phyloP scores from a whole-genome alignment of 2,888 invertebrate genomes.

The Chironomus tentans region DNA sequence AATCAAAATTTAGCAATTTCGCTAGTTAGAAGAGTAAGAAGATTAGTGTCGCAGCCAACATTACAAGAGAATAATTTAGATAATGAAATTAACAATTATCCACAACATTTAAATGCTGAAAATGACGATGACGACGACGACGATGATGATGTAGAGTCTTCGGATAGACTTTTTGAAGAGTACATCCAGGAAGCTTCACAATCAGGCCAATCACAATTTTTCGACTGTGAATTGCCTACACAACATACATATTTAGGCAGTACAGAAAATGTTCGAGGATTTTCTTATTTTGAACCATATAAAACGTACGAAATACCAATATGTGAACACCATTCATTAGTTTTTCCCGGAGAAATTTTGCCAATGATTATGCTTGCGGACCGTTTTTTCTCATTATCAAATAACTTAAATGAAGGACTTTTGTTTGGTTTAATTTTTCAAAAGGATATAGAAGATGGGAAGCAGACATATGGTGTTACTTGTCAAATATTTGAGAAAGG shows the following conservation, averaged over 20 bases:
- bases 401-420: conserved; percentile 34
- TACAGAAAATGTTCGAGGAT: conserved; percentile 53
- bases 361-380: conserved; percentile 53
- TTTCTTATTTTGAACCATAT: conserved; percentile 53
- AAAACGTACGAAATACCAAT: conserved; percentile 48
- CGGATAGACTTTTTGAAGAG: conserved; percentile 35
- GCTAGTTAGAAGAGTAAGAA: neutral
- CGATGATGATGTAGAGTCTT: neutral
- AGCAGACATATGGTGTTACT: conserved; percentile 38
- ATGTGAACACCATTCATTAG: conserved; percentile 51
- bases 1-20: neutral
- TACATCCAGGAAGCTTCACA: conserved; percentile 39
- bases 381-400: conserved; percentile 34
- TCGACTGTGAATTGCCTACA: conserved; percentile 17
- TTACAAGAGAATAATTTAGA: conserved; percentile 3
- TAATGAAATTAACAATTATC: neutral
- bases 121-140: neutral
- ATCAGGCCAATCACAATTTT: neutral
- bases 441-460: conserved; percentile 32
- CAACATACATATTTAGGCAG: conserved; percentile 36
- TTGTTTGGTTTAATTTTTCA: conserved; percentile 40
- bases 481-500: conserved; percentile 42
- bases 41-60: neutral
- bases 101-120: neutral
- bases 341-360: conserved; percentile 73